These are phyloP conservation scores for Tridacna crocea DNA, from an alignment of 2,888 invertebrate species.

Conservation along the genomic window DNA sequence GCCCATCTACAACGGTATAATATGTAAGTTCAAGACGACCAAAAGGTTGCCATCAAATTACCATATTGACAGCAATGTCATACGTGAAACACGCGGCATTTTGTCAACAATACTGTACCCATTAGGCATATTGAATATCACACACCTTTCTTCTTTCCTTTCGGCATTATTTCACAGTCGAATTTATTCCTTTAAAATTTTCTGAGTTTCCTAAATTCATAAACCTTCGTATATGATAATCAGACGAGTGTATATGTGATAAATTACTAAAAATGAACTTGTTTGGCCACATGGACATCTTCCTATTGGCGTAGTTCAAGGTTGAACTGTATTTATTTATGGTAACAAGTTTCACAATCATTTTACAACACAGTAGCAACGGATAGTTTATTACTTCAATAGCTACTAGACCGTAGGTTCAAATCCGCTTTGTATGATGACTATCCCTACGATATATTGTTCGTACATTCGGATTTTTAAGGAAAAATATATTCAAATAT, in stretches of 20 bases:
- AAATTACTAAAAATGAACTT: constrained; percentile 62
- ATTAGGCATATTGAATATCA: not conserved
- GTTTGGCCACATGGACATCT: constrained; percentile 73
- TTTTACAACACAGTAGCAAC: not conserved
- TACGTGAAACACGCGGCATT: constrained; percentile 21
- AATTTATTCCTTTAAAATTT: constrained; percentile 68
- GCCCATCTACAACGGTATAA: too few species aligned
- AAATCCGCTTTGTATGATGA: too few species aligned
- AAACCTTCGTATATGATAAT: constrained; percentile 77
- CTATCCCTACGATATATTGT: too few species aligned
- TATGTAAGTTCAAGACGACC: too few species aligned
- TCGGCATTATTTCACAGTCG: constrained; percentile 76
- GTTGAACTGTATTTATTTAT: constrained; percentile 48
- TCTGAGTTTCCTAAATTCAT: constrained; percentile 69
- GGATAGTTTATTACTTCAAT: not conserved
- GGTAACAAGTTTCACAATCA: constrained; percentile 27
- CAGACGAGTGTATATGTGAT: constrained; percentile 64
- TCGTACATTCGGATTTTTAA: too few species aligned
- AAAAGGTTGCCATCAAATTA: not conserved
- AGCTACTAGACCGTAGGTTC: too few species aligned
- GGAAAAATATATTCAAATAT: too few species aligned
- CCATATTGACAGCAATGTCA: constrained; percentile 9
- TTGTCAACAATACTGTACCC: constrained; percentile 15
- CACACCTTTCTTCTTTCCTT: constrained; percentile 75
- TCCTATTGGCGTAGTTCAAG: constrained; percentile 53